Conservation (phyloP, 2,888 invertebrate genomes). For the Aphrophora alni region DNA sequence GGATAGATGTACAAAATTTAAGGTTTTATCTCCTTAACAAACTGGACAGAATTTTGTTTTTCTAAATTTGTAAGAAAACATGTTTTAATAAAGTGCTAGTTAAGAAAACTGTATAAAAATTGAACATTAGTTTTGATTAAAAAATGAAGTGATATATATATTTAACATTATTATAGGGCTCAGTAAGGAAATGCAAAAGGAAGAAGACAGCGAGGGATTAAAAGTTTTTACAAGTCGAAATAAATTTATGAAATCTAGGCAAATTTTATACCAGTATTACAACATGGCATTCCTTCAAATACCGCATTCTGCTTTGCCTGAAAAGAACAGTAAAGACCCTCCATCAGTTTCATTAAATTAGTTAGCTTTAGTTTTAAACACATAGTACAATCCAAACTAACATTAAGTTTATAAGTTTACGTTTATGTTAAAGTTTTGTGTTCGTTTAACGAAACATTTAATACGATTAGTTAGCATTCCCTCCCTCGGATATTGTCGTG, state of each 20-base stretch:
- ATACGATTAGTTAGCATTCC: background rate
- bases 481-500: background rate
- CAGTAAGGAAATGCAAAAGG: background rate
- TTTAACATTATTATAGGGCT: background rate
- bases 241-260: background rate
- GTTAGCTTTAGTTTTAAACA: background rate
- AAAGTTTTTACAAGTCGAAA: background rate
- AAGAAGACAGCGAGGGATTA: background rate
- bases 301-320: slow-evolving; percentile 51
- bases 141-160: background rate
- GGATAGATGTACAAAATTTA: background rate
- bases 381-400: background rate
- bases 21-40: too few species aligned
- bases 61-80: too few species aligned
- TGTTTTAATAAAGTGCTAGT: too few species aligned
- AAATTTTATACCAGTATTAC: slow-evolving; percentile 41
- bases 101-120: too few species aligned
- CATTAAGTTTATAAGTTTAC: background rate
- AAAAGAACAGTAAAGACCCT: slow-evolving; percentile 52
- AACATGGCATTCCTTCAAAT: slow-evolving; percentile 51
- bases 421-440: background rate
- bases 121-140: background rate
- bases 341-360: slow-evolving; percentile 38
- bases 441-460: background rate
- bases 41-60: too few species aligned